Conservation (phyloP, 2,113 vertebrate species). For the Sinocyclocheilus grahami region DNA sequence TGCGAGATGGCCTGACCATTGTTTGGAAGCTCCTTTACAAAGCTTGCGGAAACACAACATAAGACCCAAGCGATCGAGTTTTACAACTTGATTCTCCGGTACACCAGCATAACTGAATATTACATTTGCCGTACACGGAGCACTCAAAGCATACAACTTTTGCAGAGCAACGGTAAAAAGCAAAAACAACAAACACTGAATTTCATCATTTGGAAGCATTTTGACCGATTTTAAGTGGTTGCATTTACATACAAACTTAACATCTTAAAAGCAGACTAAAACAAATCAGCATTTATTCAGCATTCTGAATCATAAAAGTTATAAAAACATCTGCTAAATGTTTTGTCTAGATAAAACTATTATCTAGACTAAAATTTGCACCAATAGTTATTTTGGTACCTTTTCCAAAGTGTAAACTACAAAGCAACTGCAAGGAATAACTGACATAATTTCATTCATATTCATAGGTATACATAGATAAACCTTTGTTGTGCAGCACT, state of each 20-base stretch:
- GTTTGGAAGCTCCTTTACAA: conserved; percentile 27
- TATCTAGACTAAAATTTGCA: neutral
- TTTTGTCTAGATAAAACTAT: neutral
- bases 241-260: neutral
- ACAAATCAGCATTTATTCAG: neutral
- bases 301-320: neutral
- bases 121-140: neutral
- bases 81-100: neutral
- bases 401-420: neutral
- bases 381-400: neutral
- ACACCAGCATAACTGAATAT: neutral
- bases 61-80: neutral
- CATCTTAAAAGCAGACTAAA: neutral
- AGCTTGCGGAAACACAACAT: neutral
- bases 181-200: too few relatives aligned
- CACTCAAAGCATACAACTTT: neutral
- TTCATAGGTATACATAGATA: neutral
- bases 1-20: conserved; percentile 11
- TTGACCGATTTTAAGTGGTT: too few relatives aligned
- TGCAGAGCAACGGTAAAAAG: neutral
- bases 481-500: too few relatives aligned
- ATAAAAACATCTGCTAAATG: neutral
- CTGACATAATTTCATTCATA: neutral
- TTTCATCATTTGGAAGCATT: too few relatives aligned
- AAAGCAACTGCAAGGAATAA: neutral